Base-by-base conservation (phyloP, 2,888 invertebrate species). In the Prosapia bicincta region DNA sequence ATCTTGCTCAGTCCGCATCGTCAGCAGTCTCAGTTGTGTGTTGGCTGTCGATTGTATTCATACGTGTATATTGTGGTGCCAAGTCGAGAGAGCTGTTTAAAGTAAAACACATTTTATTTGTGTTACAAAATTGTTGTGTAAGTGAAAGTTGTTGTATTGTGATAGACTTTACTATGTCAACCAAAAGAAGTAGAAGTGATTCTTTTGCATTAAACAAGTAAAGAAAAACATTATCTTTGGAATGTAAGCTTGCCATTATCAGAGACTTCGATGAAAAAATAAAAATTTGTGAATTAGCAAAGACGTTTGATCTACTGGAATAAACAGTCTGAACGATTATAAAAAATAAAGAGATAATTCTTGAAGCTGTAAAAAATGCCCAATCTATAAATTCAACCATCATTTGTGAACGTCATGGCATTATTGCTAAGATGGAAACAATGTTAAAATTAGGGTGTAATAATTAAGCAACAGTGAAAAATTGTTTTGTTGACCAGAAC, bases 331-430 rank as follows among this genome's bases (percentile, higher is more conserved):
- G 76, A 28, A 72, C 76, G 28, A 20, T 67, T 25, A 76, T 74
- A 24, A 38, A 73, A 26, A 66, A 73, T 9, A 20, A 73, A 66
- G 24, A 66, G 13, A 70, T 66, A 38, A 70, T 76, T 65, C 66
- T 24, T 38, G 70, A 70, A 70, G 26, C 26, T 24, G 70, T 76
- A 26, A 67, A 66, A 73, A 70, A 54, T 20, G 73, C 73, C 67
- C 66, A 54, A 66, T 76, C 66, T 15, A 20, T 54, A 20, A 54
- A 54, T 20, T 54, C 54, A 54, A 20, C 20, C 54, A 54, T 54
- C 30, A 30, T 9, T 30, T 30, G 30, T 30, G 20, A 54, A 54
- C 5, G 20, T 20, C 54, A 54, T 20, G 54, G 54, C 20, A 54
- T 54, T 54, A 54, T 54, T 9, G 1, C 54, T 54, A 20, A 54